phyloP scores from a whole-genome alignment of 2,113 vertebrate genomes.

The Cairina moschata region DNA sequence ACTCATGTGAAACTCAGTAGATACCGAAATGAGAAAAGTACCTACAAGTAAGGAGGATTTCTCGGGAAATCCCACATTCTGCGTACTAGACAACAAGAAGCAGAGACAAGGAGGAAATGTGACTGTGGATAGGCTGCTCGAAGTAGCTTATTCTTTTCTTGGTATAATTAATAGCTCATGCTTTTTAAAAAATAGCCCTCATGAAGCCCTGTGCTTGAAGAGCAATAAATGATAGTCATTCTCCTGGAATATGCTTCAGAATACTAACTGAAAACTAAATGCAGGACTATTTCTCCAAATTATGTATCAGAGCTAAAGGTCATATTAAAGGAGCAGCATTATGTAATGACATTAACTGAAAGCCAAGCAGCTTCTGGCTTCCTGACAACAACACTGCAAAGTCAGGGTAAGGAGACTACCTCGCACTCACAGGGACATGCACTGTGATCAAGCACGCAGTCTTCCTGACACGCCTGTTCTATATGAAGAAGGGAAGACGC shows the following conservation, averaged over 20 bases:
- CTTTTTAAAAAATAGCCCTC: conserved; percentile 30
- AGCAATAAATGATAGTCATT: conserved; percentile 40
- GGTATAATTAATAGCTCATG: not conserved
- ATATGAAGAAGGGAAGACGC: accelerated
- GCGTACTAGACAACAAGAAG: not conserved
- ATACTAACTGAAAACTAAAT: conserved; percentile 56
- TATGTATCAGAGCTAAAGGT: conserved; percentile 17
- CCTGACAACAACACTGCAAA: not conserved
- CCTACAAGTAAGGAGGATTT: not conserved
- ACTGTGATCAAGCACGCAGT: accelerated
- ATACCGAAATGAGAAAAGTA: not conserved
- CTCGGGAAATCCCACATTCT: not conserved
- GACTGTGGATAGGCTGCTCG: not conserved
- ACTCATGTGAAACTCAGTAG: not conserved
- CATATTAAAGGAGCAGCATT: conserved; percentile 9
- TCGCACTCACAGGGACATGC: accelerated
- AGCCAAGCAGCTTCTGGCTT: conserved; percentile 21
- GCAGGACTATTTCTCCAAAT: conserved; percentile 56
- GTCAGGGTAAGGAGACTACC: conserved; percentile 28
- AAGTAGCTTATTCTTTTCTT: not conserved
- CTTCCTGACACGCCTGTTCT: accelerated
- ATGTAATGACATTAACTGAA: conserved; percentile 26
- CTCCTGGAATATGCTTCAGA: conserved; percentile 1
- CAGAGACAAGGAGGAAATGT: not conserved
- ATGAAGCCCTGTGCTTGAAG: not conserved